phyloP scores from a whole-genome alignment of 1,140 invertebrate species.

The Oreohelix idahoensis region DNA sequence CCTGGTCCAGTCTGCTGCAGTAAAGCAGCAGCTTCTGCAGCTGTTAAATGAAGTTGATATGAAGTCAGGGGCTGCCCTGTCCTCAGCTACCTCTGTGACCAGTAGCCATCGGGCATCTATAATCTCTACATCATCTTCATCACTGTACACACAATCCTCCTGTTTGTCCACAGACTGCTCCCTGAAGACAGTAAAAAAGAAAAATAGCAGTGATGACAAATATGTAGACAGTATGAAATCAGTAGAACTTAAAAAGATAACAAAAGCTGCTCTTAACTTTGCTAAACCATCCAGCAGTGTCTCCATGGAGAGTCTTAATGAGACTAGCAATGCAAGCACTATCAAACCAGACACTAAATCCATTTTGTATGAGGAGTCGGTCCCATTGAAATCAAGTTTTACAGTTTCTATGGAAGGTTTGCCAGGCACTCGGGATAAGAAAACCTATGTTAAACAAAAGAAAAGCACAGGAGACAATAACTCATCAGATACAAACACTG shows the following conservation, averaged over 20 bases:
- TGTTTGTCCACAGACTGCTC: neutral
- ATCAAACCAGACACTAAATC: neutral
- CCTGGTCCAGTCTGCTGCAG: slow-evolving; percentile 48
- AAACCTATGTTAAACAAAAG: no score
- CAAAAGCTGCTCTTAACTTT: neutral
- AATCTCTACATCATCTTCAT: neutral
- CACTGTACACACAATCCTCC: neutral
- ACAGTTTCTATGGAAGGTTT: neutral
- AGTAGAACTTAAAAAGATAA: no score
- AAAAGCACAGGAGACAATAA: neutral
- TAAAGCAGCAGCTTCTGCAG: slow-evolving; percentile 51
- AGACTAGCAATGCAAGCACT: neutral
- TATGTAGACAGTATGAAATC: no score
- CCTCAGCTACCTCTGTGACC: neutral
- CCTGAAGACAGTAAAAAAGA: slow-evolving; percentile 1
- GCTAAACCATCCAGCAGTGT: neutral
- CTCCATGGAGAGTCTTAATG: neutral
- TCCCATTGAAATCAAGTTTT: neutral
- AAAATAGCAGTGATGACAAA: neutral
- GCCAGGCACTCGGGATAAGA: neutral
- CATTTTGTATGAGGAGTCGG: neutral
- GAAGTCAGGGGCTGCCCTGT: neutral
- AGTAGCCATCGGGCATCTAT: neutral
- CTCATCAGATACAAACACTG: slow-evolving; percentile 19
- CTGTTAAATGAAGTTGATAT: slow-evolving; percentile 39